phyloP scores from a whole-genome alignment of 2,888 invertebrate genomes.

The Melanostoma scalare region DNA sequence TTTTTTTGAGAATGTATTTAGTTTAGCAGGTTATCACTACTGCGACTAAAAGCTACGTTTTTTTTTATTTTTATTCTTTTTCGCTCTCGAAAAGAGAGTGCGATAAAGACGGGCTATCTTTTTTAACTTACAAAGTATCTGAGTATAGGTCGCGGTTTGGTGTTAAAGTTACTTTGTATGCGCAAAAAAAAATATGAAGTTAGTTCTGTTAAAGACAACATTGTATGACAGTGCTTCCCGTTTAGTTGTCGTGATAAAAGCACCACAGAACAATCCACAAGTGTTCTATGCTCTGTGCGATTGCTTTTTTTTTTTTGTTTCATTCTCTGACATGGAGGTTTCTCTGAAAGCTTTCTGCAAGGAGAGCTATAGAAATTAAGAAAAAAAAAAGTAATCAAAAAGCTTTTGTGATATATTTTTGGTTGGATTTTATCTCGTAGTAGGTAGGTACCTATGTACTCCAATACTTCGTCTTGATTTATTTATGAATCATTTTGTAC shows the following conservation, averaged over 20 bases:
- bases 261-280: constrained; percentile 20
- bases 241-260: background rate
- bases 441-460: too few relatives aligned
- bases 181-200: background rate
- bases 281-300: background rate
- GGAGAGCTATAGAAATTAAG: too few relatives aligned
- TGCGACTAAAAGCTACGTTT: constrained; percentile 24
- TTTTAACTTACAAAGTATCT: background rate
- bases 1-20: constrained; percentile 13
- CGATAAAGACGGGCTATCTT: background rate
- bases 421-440: too few relatives aligned
- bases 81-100: constrained; percentile 11
- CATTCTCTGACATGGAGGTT: too few relatives aligned
- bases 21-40: constrained; percentile 56
- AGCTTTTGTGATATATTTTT: too few relatives aligned
- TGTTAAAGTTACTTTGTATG: background rate
- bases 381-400: too few relatives aligned
- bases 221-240: background rate
- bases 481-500: too few relatives aligned
- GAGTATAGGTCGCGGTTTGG: constrained; percentile 27
- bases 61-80: background rate
- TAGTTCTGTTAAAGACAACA: constrained; percentile 4
- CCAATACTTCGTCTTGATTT: too few relatives aligned
- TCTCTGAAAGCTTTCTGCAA: too few relatives aligned
- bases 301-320: background rate